These are phyloP conservation scores for Sycophaga agraensis DNA, from an alignment of 1,140 invertebrate genomes.

Conservation along the genomic window DNA sequence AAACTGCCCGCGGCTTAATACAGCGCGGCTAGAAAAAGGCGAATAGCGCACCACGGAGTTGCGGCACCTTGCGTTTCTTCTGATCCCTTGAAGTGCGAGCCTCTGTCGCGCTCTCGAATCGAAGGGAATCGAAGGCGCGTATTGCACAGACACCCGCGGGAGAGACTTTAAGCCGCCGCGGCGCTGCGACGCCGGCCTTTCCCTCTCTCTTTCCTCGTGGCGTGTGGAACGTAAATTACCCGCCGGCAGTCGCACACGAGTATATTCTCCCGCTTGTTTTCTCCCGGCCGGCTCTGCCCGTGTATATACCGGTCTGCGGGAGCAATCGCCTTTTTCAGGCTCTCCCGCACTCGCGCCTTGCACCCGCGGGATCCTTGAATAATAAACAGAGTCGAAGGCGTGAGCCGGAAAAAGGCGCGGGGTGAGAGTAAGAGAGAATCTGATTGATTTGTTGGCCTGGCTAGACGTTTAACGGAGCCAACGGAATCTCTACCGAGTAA, in stretches of 20 bases:
- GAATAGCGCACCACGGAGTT: too few relatives aligned
- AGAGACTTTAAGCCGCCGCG: not conserved
- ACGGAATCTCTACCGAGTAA: too few relatives aligned
- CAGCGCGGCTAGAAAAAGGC: too few relatives aligned
- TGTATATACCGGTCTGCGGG: too few relatives aligned
- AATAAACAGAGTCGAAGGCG: not conserved
- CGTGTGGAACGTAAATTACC: slow-evolving; percentile 11
- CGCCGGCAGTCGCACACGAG: not conserved
- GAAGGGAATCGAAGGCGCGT: slow-evolving; percentile 10
- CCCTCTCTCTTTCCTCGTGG: not conserved
- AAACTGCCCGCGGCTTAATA: too few relatives aligned
- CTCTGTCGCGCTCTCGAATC: not conserved
- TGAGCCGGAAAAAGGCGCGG: not conserved
- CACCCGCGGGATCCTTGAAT: slow-evolving; percentile 9
- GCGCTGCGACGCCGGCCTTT: not conserved
- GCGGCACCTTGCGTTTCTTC: too few relatives aligned
- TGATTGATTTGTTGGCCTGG: slow-evolving; percentile 9
- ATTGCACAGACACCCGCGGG: too few relatives aligned
- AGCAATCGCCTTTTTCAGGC: slow-evolving; percentile 7
- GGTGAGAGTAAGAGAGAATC: not conserved
- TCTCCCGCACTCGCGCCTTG: not conserved
- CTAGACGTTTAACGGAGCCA: not conserved
- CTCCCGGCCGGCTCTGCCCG: not conserved
- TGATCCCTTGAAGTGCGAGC: too few relatives aligned
- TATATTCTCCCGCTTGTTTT: not conserved